Evolutionary conservation across 1,140 invertebrate species (phyloP), one percentile per base, ranked within the genome.

Genomic region (Bombus pascuorum): DNA sequence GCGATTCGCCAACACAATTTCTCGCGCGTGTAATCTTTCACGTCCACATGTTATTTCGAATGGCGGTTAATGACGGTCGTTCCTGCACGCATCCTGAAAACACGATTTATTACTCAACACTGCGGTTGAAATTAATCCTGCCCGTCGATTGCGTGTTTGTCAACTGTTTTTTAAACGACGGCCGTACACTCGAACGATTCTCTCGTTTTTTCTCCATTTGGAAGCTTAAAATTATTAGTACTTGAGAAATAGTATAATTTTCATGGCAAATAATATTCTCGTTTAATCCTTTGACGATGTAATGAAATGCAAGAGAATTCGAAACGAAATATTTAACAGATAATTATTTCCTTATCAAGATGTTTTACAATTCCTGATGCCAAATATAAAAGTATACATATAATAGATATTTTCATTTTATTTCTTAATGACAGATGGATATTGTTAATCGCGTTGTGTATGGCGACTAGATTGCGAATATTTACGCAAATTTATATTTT

Each of bases 41-140:
- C 74, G 65, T 83, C 62, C 59, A 39, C 73, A 32, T 34, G 62
- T 70, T 83, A 70, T 70, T 83, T 59, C 28, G 65, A 53, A 44
- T 65, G 72, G 44, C 34, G 44, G 44, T 77, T 77, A 70, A 77
- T 83, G 47, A 62, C 34, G 82, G 13, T 32, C 82, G 73, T 44
- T 39, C 13, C 62, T 70, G 65, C 34, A 13, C 32, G 25, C 59
- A 42, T 82, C 72, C 71, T 53, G 81, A 75, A 74, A 74, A 53
- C 57, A 66, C 74, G 65, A 83, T 83, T 83, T 83, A 77, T 77
- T 71, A 70, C 74, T 34, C 82, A 74, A 59, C 82, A 78, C 59
- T n/a, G 32, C 42, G 70, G 57, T 75, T 62, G 72, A 76, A 70
- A 83, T 83, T 83, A 83, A 77, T 83, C 75, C 47, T 32, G 42